These are phyloP conservation scores for Samia ricini DNA, from an alignment of 1,140 invertebrate species.

Conservation along the genomic window DNA sequence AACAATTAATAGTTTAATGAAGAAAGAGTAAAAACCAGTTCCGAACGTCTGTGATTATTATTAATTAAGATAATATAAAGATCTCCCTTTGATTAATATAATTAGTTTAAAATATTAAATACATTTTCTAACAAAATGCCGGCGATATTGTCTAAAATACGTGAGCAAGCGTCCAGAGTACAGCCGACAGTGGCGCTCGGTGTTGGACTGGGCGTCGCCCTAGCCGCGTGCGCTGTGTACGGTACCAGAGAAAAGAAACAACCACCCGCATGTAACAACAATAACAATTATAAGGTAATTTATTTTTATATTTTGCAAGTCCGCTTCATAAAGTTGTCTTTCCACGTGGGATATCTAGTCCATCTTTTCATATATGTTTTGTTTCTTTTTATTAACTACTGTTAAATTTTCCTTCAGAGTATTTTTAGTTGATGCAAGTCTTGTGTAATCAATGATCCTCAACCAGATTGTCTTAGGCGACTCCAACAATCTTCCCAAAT, in stretches of 20 bases:
- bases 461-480: no score
- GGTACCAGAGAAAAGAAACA: constrained; percentile 62
- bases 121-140: constrained; percentile 40
- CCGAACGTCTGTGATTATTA: constrained; percentile 28
- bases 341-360: no score
- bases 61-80: not conserved
- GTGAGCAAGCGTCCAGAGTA: constrained; percentile 68
- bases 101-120: not conserved
- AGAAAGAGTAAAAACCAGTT: not conserved
- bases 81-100: constrained; percentile 1
- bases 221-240: constrained; percentile 70
- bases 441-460: no score
- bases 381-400: no score
- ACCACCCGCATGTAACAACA: constrained; percentile 56
- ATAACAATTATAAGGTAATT: constrained; percentile 71
- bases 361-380: no score
- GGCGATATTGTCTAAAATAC: constrained; percentile 64
- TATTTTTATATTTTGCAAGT: no score
- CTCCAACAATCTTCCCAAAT: no score
- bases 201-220: constrained; percentile 68
- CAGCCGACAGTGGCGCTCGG: constrained; percentile 79
- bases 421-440: no score
- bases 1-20: no score
- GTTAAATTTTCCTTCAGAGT: no score
- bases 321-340: not conserved